Percentiles rank a stretch among this genome's conserved stretches.
Evolutionary conservation across 2,888 invertebrate genomes (phyloP).

Genomic region (Clunio marinus): DNA sequence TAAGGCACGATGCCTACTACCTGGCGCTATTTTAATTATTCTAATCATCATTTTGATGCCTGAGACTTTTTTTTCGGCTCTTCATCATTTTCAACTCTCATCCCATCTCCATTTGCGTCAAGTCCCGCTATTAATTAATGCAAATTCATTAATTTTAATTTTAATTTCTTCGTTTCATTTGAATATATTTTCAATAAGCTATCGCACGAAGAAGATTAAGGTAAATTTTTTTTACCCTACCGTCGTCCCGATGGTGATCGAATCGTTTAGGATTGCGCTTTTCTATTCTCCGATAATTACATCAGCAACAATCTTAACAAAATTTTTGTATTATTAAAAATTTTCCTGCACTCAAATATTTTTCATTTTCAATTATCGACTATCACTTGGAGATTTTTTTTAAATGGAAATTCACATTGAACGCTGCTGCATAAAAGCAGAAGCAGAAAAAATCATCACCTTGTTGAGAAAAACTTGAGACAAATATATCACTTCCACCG

Average conservation of each 20-base stretch:
- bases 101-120: background rate
- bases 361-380: background rate
- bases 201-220: background rate
- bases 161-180: constrained; percentile 13
- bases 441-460: constrained; percentile 5
- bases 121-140: constrained; percentile 38
- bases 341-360: too few relatives aligned
- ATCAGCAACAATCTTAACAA: background rate
- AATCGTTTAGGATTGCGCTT: background rate
- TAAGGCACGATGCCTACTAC: background rate
- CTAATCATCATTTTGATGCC: constrained; percentile 1
- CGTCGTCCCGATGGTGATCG: background rate
- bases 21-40: constrained; percentile 12
- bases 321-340: background rate
- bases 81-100: too few relatives aligned
- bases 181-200: background rate
- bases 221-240: background rate
- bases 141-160: constrained; percentile 29
- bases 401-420: constrained; percentile 27
- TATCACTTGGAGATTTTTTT: background rate
- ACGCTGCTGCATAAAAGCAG: constrained; percentile 4
- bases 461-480: constrained; percentile 3
- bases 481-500: constrained; percentile 4
- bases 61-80: background rate
- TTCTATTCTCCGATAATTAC: constrained; percentile 1